Conservation (phyloP, 2,797 vertebrate genomes). For the Mionectes olivaceus region DNA sequence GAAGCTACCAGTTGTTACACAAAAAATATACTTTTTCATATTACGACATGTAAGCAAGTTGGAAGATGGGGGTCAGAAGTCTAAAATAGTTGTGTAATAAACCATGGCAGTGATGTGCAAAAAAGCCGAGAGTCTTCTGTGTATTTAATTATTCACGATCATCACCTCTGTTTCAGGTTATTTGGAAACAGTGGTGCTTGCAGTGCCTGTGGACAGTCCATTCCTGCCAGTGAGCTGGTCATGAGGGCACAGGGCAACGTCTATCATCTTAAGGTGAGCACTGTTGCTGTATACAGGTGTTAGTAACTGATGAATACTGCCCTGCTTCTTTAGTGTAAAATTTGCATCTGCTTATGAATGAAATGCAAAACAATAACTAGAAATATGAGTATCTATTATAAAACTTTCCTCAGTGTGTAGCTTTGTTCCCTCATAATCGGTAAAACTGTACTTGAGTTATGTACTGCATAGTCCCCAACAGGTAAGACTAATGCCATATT, state of each 20-base stretch:
- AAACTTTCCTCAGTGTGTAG: not conserved
- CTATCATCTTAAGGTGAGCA: slow-evolving; percentile 98
- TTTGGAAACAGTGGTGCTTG: slow-evolving; percentile 98
- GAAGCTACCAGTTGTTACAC: slow-evolving; percentile 64
- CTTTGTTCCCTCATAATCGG: not conserved
- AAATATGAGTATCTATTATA: not conserved
- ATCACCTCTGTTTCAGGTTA: slow-evolving; percentile 87
- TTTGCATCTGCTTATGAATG: not conserved
- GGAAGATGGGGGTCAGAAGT: slow-evolving; percentile 1
- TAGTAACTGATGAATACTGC: not conserved
- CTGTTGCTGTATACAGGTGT: not conserved
- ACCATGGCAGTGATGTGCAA: slow-evolving; percentile 38
- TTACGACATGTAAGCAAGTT: slow-evolving; percentile 36
- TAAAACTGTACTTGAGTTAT: slow-evolving; percentile 45
- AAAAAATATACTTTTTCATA: slow-evolving; percentile 12
- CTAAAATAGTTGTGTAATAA: slow-evolving; percentile 43
- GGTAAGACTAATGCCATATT: slow-evolving; percentile 37
- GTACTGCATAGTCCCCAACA: slow-evolving; percentile 23
- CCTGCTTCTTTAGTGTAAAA: not conserved
- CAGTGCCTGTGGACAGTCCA: slow-evolving; percentile 98
- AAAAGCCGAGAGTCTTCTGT: slow-evolving; percentile 6
- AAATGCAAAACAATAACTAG: not conserved
- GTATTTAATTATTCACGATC: slow-evolving; percentile 55
- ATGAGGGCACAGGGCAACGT: slow-evolving; percentile 99
- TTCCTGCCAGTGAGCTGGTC: slow-evolving; percentile 97